A percentile compares a stretch with the other conserved stretches of the same genome.
Conservation (phyloP, 1,140 invertebrate genomes). For the Trichonephila inaurata region DNA sequence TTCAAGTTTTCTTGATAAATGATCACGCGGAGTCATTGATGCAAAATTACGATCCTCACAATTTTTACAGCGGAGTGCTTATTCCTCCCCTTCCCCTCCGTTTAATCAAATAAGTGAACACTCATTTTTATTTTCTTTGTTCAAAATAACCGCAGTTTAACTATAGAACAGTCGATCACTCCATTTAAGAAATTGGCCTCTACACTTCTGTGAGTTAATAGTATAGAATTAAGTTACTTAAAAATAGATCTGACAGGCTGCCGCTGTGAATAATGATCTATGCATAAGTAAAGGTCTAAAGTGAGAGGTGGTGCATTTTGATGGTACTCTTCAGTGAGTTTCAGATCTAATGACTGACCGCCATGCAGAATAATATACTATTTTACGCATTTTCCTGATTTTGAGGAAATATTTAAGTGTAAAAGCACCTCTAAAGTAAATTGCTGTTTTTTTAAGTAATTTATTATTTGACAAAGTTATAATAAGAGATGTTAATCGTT, state of each 20-base stretch:
- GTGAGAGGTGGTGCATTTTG: slow-evolving; percentile 25
- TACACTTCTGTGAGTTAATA: slow-evolving; percentile 56
- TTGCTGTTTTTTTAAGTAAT: too few species aligned
- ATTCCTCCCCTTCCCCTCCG: background rate
- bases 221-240: slow-evolving; percentile 62
- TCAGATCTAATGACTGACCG: background rate
- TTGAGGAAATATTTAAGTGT: too few species aligned
- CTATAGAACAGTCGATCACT: slow-evolving; percentile 40
- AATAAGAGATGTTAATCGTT: too few species aligned
- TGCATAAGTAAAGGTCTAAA: slow-evolving; percentile 30
- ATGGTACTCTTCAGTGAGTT: background rate
- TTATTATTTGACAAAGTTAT: too few species aligned
- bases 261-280: slow-evolving; percentile 44
- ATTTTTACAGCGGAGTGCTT: slow-evolving; percentile 17
- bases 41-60: slow-evolving; percentile 43
- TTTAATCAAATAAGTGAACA: slow-evolving; percentile 60
- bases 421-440: too few species aligned
- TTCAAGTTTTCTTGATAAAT: slow-evolving; percentile 40
- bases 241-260: slow-evolving; percentile 56
- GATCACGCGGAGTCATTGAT: slow-evolving; percentile 1
- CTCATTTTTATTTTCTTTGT: slow-evolving; percentile 43
- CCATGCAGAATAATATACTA: background rate
- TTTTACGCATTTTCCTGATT: background rate
- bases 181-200: slow-evolving; percentile 61
- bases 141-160: slow-evolving; percentile 54